Evolutionary conservation across 1,140 invertebrate species (phyloP).

Genomic region (Camponotus vicinus): DNA sequence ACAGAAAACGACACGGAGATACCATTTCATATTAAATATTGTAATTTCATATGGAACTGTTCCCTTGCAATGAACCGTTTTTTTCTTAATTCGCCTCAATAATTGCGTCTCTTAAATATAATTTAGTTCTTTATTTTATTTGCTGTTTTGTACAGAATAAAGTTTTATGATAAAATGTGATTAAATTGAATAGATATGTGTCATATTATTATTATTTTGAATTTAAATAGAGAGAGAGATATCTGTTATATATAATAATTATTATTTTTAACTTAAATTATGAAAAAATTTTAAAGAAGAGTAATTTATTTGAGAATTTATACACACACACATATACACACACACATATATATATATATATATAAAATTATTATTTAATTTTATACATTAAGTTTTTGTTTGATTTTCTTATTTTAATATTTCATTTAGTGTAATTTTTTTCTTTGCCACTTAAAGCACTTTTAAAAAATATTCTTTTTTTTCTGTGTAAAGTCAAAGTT

Average conservation of each 20-base stretch:
- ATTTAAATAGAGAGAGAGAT: background rate
- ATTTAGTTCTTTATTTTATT: background rate
- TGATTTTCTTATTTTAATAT: slow-evolving; percentile 11
- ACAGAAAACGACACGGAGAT: background rate
- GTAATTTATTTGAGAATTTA: background rate
- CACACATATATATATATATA: too few relatives aligned
- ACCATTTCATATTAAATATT: slow-evolving; percentile 13
- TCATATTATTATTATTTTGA: background rate
- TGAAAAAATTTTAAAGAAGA: background rate
- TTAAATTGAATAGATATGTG: background rate
- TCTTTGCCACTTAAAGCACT: background rate
- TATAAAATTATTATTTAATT: background rate
- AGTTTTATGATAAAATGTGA: background rate
- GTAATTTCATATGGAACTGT: background rate
- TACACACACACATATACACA: too few relatives aligned
- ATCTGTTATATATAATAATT: background rate
- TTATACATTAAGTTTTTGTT: background rate
- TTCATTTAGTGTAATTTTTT: background rate
- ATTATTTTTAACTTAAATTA: slow-evolving; percentile 2
- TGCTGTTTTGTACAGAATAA: background rate
- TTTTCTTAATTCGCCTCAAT: background rate
- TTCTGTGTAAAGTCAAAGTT: background rate
- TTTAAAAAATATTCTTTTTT: background rate
- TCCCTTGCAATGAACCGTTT: background rate
- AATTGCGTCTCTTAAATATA: background rate